Evolutionary conservation across 2,888 invertebrate species (phyloP).

Genomic region (Leptura quadrifasciata): DNA sequence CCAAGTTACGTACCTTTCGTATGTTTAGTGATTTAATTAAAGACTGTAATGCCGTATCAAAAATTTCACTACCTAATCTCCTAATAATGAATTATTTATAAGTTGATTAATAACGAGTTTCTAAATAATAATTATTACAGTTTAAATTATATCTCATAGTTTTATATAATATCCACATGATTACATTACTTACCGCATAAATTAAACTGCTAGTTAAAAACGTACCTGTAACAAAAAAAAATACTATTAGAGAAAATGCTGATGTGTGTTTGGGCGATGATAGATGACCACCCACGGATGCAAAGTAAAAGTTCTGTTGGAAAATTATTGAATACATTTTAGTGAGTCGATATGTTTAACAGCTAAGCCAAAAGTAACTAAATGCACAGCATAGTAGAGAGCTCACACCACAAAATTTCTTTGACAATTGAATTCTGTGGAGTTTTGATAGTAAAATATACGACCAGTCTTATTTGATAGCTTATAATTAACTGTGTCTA

Average conservation of each 20-base stretch:
- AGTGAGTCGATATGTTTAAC: too few species aligned
- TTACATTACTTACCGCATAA: constrained; percentile 25
- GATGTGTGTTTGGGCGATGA: too few species aligned
- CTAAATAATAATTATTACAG: constrained; percentile 34
- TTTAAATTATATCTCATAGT: constrained; percentile 21
- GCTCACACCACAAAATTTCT: too few species aligned
- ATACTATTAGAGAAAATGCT: constrained; percentile 9
- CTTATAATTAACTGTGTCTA: too few species aligned
- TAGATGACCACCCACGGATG: not conserved
- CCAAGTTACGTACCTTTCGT: not conserved
- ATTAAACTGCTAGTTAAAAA: constrained; percentile 21
- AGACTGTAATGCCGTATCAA: constrained; percentile 7
- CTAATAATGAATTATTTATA: constrained; percentile 30
- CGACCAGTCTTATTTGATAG: too few species aligned
- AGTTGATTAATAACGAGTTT: constrained; percentile 30
- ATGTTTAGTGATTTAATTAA: not conserved
- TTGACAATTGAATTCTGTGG: too few species aligned
- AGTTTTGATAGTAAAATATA: too few species aligned
- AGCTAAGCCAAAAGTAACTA: too few species aligned
- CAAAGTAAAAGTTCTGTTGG: not conserved
- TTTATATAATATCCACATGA: constrained; percentile 30
- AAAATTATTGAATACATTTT: not conserved
- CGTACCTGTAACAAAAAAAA: constrained; percentile 33
- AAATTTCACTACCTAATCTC: constrained; percentile 31
- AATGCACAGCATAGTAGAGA: too few species aligned